Conservation (phyloP, 2,797 vertebrate genomes). For the Coreius guichenoti region DNA sequence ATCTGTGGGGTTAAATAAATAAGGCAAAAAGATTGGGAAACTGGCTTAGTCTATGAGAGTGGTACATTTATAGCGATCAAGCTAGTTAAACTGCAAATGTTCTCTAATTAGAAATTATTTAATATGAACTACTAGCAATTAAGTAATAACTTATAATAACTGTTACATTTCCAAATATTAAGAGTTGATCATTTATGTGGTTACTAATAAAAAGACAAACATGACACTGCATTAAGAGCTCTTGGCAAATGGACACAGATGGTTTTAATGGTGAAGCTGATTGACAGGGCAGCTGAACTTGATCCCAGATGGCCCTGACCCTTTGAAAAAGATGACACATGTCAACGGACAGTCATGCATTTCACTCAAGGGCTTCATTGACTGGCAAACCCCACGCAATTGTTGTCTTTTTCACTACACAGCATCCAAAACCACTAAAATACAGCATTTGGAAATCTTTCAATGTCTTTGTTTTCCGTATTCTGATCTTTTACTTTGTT, state of each 20-base stretch:
- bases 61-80: neutral
- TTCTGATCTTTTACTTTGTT: conserved; percentile 14
- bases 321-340: conserved; percentile 27
- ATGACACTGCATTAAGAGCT: neutral
- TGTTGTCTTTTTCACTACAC: conserved; percentile 27
- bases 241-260: conserved; percentile 17
- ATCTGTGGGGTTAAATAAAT: neutral
- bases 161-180: neutral
- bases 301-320: conserved; percentile 32
- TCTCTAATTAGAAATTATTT: neutral
- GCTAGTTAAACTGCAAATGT: neutral
- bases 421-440: neutral
- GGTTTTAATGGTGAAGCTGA: conserved; percentile 7
- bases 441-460: conserved; percentile 23
- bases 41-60: neutral
- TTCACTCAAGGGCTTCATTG: conserved; percentile 26
- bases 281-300: conserved; percentile 51
- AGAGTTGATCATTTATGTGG: neutral
- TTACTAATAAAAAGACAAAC: neutral
- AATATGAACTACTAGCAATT: neutral
- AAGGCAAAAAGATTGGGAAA: neutral
- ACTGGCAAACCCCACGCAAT: conserved; percentile 14
- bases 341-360: conserved; percentile 29
- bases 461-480: neutral
- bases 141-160: neutral